phyloP scores from a whole-genome alignment of 2,113 vertebrate genomes.

The Cryptoleucopteryx plumbea region DNA sequence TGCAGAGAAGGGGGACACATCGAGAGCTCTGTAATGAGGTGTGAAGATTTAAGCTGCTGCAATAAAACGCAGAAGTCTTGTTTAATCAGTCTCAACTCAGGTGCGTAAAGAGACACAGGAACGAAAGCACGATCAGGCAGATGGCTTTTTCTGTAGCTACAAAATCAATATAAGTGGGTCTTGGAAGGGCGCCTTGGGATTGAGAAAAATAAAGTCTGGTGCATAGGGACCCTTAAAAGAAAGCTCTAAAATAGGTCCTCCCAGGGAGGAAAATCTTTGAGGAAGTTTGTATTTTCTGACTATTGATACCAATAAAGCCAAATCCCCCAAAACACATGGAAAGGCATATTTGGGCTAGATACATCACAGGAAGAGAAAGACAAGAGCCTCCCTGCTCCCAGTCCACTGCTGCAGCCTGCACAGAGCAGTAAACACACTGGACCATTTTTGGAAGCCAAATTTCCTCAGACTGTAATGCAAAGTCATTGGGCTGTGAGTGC shows the following conservation, averaged over 20 bases:
- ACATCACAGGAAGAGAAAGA: neutral
- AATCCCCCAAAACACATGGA: neutral
- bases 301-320: neutral
- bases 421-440: neutral
- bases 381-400: neutral
- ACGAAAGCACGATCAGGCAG: neutral
- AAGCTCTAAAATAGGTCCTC: neutral
- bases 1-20: neutral
- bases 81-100: neutral
- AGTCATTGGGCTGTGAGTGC: neutral
- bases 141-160: neutral
- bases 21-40: neutral
- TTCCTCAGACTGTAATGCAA: neutral
- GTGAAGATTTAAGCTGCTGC: neutral
- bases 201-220: neutral
- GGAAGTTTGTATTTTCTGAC: neutral
- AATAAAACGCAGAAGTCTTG: neutral
- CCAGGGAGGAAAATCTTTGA: neutral
- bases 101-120: neutral
- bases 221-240: neutral
- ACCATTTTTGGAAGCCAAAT: neutral
- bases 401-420: neutral
- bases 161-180: neutral
- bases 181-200: neutral
- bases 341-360: neutral